Conservation (phyloP, 1,140 invertebrate species). For the Lineus longissimus region DNA sequence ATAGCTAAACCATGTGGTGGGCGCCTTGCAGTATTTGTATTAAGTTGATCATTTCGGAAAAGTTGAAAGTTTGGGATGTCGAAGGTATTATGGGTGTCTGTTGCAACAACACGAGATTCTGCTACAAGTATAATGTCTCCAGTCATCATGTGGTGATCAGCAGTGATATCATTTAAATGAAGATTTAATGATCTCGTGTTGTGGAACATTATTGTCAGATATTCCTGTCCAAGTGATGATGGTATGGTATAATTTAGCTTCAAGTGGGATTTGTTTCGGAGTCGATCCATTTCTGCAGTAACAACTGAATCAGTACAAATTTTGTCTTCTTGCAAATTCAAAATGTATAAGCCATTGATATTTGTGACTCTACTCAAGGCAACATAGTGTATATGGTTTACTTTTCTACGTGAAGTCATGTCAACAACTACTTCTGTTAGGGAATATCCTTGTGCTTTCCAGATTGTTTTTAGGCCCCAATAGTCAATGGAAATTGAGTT, state of each 20-base stretch:
- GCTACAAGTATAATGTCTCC: not conserved
- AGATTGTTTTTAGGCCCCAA: not conserved
- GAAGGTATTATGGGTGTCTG: not conserved
- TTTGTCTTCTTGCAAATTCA: not conserved
- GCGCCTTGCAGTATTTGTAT: not conserved
- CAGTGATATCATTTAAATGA: not conserved
- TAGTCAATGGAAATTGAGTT: not conserved
- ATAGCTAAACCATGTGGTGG: not conserved
- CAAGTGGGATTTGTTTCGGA: not conserved
- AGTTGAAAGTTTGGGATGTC: not conserved
- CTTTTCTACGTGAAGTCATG: not conserved
- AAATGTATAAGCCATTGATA: not conserved
- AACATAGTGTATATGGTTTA: not conserved
- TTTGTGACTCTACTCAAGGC: conserved; percentile 4
- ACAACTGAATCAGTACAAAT: not conserved
- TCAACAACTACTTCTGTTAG: not conserved
- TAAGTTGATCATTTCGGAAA: not conserved
- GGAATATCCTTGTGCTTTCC: not conserved
- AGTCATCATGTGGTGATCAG: not conserved
- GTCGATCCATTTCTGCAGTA: not conserved
- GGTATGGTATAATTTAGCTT: not conserved
- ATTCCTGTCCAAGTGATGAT: not conserved
- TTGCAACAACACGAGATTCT: not conserved
- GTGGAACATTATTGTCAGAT: not conserved
- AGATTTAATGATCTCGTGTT: conserved; percentile 2